phyloP scores from a whole-genome alignment of 2,113 vertebrate genomes.

The Synchiropus splendidus region DNA sequence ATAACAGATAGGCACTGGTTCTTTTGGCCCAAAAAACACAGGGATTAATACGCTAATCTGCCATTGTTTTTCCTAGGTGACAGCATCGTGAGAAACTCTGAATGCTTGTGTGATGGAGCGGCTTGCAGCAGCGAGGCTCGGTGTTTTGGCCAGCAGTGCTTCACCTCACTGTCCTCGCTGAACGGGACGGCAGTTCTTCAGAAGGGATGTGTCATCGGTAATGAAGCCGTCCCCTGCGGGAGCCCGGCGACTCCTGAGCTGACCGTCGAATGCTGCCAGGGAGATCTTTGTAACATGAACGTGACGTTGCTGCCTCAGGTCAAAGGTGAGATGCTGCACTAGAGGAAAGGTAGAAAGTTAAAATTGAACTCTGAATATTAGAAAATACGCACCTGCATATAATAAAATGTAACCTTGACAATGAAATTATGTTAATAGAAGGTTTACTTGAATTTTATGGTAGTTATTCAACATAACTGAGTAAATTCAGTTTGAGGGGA shows the following conservation, averaged over 20 bases:
- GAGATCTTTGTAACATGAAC: constrained; percentile 88
- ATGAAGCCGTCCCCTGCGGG: constrained; percentile 72
- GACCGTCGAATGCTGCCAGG: constrained; percentile 83
- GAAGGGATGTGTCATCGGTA: constrained; percentile 83
- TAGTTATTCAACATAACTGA: no score
- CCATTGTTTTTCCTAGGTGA: constrained; percentile 62
- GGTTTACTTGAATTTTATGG: no score
- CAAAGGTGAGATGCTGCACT: constrained; percentile 66
- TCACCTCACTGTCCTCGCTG: constrained; percentile 75
- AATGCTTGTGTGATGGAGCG: constrained; percentile 84
- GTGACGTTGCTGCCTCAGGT: constrained; percentile 72
- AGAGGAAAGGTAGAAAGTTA: neutral
- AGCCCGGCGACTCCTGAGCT: constrained; percentile 72
- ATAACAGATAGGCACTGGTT: neutral
- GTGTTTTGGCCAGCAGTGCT: constrained; percentile 84
- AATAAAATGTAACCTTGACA: neutral
- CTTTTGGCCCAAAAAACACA: constrained; percentile 2
- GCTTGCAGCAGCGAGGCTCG: constrained; percentile 70
- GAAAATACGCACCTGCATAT: neutral
- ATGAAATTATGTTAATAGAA: no score
- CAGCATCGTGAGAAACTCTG: constrained; percentile 53
- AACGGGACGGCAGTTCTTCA: constrained; percentile 75
- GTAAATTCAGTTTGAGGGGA: no score
- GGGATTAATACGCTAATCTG: neutral
- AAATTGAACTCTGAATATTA: no score